phyloP scores from a whole-genome alignment of 2,888 invertebrate genomes.

The Cryptops parisi region DNA sequence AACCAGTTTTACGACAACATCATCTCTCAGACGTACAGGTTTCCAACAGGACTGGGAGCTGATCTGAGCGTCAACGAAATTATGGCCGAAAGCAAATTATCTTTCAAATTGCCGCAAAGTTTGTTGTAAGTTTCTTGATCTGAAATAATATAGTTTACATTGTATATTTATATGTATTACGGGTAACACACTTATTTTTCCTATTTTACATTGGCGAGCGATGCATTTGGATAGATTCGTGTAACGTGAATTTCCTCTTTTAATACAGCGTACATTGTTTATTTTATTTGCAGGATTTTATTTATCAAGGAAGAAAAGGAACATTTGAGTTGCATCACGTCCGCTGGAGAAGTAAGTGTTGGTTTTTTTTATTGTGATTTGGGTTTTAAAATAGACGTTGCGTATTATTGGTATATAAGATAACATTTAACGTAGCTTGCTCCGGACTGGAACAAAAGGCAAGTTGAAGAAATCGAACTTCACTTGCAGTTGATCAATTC shows the following conservation, averaged over 20 bases:
- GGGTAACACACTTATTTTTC: neutral
- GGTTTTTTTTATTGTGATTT: neutral
- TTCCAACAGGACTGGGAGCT: conserved; percentile 80
- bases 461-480: conserved; percentile 63
- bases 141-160: neutral
- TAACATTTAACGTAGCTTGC: too few relatives aligned
- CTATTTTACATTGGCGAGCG: conserved; percentile 17
- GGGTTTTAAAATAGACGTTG: too few relatives aligned
- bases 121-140: conserved; percentile 60
- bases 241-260: too few relatives aligned
- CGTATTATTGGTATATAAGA: too few relatives aligned
- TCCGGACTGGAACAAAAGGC: conserved; percentile 67
- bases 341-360: conserved; percentile 49
- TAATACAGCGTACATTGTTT: too few relatives aligned
- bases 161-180: neutral
- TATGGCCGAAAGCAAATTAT: conserved; percentile 76
- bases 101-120: conserved; percentile 72
- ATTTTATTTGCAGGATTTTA: conserved; percentile 51
- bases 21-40: conserved; percentile 52
- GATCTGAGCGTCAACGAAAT: conserved; percentile 87
- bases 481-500: conserved; percentile 68
- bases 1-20: conserved; percentile 44
- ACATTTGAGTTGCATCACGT: conserved; percentile 69
- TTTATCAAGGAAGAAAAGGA: conserved; percentile 87
- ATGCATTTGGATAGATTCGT: too few relatives aligned